phyloP scores from a whole-genome alignment of 2,888 invertebrate species.

The Zygaena filipendulae region DNA sequence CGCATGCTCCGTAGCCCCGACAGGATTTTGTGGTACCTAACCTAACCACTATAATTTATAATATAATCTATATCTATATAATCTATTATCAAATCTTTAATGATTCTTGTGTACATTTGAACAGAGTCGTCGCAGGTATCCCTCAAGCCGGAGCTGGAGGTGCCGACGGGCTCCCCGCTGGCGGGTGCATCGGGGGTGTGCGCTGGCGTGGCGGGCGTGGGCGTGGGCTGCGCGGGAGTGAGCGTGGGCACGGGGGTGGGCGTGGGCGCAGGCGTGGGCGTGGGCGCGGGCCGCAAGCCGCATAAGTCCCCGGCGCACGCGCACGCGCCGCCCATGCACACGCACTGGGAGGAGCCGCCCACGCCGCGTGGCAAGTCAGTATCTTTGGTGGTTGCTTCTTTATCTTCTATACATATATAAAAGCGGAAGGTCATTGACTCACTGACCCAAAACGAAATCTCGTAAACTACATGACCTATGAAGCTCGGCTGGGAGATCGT shows the following conservation, averaged over 20 bases:
- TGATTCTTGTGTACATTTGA: too few relatives aligned
- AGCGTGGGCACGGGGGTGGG: too few relatives aligned
- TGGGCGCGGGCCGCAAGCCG: conserved; percentile 19
- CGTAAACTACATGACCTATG: neutral
- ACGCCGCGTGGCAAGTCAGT: conserved; percentile 20
- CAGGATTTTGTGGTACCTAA: too few relatives aligned
- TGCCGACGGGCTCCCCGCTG: conserved; percentile 20
- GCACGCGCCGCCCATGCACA: conserved; percentile 47
- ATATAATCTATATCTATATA: too few relatives aligned
- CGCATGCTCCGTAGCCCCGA: too few relatives aligned
- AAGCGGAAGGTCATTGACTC: too few relatives aligned
- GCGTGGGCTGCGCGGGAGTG: neutral
- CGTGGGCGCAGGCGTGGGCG: too few relatives aligned
- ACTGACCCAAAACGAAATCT: too few relatives aligned
- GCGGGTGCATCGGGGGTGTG: conserved; percentile 8
- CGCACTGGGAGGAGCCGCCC: conserved; percentile 75
- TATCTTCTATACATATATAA: neutral
- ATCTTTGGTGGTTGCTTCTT: neutral
- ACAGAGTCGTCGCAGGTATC: too few relatives aligned
- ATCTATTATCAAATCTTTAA: too few relatives aligned
- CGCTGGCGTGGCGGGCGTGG: conserved; percentile 4
- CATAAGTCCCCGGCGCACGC: conserved; percentile 49
- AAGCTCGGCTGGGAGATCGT: neutral
- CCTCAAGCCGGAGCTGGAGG: conserved; percentile 69
- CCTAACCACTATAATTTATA: too few relatives aligned